These are phyloP conservation scores for Telmatochromis bifrenatus DNA, from an alignment of 2,113 vertebrate species.

Conservation along the genomic window DNA sequence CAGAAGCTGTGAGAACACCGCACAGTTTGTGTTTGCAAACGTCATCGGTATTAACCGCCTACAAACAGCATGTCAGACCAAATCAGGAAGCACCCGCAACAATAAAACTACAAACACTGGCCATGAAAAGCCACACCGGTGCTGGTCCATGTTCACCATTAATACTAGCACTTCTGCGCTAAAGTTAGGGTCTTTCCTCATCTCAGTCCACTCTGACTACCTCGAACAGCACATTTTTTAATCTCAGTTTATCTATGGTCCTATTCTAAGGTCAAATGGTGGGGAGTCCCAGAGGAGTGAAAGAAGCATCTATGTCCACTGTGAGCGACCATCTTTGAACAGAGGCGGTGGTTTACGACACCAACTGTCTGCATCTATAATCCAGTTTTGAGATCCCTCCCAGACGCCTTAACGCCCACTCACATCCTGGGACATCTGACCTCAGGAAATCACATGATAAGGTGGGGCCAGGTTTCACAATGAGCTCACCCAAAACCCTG, in stretches of 20 bases:
- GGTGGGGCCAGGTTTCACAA: background rate
- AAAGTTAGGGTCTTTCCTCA: background rate
- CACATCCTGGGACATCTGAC: background rate
- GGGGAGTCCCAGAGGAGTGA: background rate
- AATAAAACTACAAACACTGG: background rate
- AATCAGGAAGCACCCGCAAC: background rate
- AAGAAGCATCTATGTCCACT: background rate
- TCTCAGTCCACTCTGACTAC: background rate
- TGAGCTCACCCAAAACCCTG: accelerated
- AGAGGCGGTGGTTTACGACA: background rate
- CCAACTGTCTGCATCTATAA: background rate
- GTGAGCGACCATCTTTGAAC: background rate
- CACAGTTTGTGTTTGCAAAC: background rate
- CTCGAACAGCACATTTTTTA: background rate
- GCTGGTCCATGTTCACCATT: background rate
- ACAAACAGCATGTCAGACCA: background rate
- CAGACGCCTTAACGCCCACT: background rate
- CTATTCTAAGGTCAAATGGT: background rate
- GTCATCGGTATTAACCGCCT: background rate
- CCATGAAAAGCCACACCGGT: background rate
- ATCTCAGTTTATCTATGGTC: background rate
- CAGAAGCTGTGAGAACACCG: background rate
- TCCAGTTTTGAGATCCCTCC: accelerated
- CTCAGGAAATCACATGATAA: accelerated
- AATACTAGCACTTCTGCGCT: background rate